Conservation (phyloP, 2,797 vertebrate species). For the Acropternis orthonyx region DNA sequence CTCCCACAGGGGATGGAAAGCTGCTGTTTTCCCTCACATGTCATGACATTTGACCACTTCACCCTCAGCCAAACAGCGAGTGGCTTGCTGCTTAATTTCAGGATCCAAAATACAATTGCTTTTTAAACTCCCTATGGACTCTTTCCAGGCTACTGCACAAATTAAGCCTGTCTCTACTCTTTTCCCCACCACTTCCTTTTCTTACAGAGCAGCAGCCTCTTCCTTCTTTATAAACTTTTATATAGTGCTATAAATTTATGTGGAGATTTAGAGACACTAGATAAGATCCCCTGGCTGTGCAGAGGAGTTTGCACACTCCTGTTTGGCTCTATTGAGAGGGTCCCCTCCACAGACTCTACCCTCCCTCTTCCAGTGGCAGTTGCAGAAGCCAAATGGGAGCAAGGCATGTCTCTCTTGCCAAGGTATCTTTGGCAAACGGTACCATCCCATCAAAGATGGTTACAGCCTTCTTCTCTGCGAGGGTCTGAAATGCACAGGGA, state of each 20-base stretch:
- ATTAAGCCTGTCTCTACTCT: constrained; percentile 41
- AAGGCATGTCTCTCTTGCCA: background rate
- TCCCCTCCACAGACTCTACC: background rate
- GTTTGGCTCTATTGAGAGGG: background rate
- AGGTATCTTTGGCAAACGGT: background rate
- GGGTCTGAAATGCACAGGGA: rapidly evolving
- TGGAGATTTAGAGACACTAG: background rate
- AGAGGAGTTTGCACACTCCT: background rate
- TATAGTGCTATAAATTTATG: background rate
- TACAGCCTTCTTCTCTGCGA: background rate
- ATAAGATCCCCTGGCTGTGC: background rate
- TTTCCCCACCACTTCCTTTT: constrained; percentile 48
- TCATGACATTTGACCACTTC: constrained; percentile 55
- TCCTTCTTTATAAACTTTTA: constrained; percentile 42
- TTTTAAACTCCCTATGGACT: constrained; percentile 53
- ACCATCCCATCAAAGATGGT: background rate
- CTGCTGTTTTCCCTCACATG: constrained; percentile 50
- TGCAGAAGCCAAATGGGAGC: rapidly evolving
- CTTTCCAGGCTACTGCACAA: constrained; percentile 63
- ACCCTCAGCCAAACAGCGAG: constrained; percentile 26
- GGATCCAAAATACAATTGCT: constrained; percentile 63
- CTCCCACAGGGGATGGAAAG: constrained; percentile 10
- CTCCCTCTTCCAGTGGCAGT: background rate
- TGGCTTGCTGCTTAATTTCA: constrained; percentile 48
- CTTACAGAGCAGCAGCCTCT: background rate